Conservation (phyloP, 2,797 vertebrate species). For the Synanceia verrucosa region DNA sequence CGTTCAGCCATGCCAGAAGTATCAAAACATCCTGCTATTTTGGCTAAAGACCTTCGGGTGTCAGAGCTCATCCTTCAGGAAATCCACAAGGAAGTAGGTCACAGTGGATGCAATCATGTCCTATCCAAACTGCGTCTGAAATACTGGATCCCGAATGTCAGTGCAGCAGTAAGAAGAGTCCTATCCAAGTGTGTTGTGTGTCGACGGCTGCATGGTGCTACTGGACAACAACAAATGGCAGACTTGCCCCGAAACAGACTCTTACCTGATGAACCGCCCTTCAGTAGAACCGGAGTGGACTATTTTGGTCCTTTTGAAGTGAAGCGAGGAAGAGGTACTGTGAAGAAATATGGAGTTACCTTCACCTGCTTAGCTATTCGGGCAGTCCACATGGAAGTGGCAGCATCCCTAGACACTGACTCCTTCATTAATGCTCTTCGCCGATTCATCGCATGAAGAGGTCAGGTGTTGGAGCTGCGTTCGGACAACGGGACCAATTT, state of each 20-base stretch:
- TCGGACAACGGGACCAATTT: conserved; percentile 4
- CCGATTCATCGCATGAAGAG: not conserved
- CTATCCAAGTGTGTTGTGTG: not conserved
- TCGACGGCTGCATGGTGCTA: not conserved
- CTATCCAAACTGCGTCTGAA: too few species aligned
- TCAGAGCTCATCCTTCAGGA: too few species aligned
- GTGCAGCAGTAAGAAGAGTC: too few species aligned
- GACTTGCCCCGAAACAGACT: not conserved
- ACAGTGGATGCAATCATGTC: too few species aligned
- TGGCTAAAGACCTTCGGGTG: too few species aligned
- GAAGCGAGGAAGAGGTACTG: not conserved
- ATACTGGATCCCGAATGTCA: too few species aligned
- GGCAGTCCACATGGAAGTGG: not conserved
- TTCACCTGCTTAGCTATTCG: conserved; percentile 9
- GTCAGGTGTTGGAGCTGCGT: not conserved
- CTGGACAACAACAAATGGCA: not conserved
- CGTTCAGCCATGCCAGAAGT: too few species aligned
- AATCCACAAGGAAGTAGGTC: too few species aligned
- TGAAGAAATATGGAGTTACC: not conserved
- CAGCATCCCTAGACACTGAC: not conserved
- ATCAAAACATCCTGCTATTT: too few species aligned
- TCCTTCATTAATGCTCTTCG: not conserved
- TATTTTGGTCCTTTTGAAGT: not conserved
- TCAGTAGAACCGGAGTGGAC: not conserved
- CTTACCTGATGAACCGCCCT: not conserved